phyloP scores from a whole-genome alignment of 1,140 invertebrate species.

The Penaeus chinensis region DNA sequence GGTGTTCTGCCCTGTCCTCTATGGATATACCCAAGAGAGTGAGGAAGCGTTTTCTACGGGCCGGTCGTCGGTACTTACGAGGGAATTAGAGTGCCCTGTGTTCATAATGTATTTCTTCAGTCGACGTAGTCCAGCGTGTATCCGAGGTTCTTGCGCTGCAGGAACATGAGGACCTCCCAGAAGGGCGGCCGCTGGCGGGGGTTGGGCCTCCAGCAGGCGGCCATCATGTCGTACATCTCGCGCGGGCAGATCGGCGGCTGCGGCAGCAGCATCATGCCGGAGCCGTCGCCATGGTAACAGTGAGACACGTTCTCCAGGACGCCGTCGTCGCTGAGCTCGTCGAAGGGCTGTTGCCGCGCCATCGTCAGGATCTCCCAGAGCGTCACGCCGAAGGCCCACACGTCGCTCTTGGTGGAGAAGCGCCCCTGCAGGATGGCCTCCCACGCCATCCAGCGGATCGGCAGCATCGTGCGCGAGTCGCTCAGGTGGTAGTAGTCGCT shows the following conservation, averaged over 20 bases:
- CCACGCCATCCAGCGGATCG: slow-evolving; percentile 64
- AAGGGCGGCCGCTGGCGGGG: slow-evolving; percentile 77
- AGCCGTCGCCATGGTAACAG: slow-evolving; percentile 77
- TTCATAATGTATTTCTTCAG: background rate
- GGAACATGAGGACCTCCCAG: slow-evolving; percentile 79
- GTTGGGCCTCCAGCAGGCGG: slow-evolving; percentile 80
- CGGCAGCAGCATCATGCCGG: slow-evolving; percentile 71
- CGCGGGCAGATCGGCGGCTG: slow-evolving; percentile 74
- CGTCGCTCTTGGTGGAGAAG: slow-evolving; percentile 86
- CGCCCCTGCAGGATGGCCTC: slow-evolving; percentile 74
- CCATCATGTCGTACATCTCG: slow-evolving; percentile 80
- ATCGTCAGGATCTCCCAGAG: slow-evolving; percentile 91
- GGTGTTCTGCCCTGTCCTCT: too few relatives aligned
- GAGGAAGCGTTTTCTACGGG: too few relatives aligned
- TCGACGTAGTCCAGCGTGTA: slow-evolving; percentile 70
- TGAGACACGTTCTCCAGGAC: slow-evolving; percentile 82
- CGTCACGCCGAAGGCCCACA: slow-evolving; percentile 89
- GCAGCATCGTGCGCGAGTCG: slow-evolving; percentile 75
- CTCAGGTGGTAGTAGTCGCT: slow-evolving; percentile 75
- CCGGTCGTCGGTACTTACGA: background rate
- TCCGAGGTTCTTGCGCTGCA: slow-evolving; percentile 78
- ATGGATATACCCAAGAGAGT: too few relatives aligned
- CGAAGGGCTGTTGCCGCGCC: slow-evolving; percentile 84
- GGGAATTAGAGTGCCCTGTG: background rate
- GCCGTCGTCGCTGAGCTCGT: slow-evolving; percentile 81